Base-by-base conservation (phyloP, 2,113 vertebrate genomes). In the Otocyon megalotis region DNA sequence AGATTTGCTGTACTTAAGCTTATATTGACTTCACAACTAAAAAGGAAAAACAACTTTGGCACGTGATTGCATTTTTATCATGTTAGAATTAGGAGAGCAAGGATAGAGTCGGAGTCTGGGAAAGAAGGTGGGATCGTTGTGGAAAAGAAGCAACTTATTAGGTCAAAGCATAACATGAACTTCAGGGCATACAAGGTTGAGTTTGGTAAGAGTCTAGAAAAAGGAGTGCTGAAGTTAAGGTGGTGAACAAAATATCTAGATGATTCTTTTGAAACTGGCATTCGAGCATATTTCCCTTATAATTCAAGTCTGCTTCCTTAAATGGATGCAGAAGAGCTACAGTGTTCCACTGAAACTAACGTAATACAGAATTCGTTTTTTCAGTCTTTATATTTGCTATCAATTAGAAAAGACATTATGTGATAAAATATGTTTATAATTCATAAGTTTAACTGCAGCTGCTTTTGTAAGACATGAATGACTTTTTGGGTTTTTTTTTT, bases 1-100 rank as follows among this genome's bases (percentile, higher is more conserved):
- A 79, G 50, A 48, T 54, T 94, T 8, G 48, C 8, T 88, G 10
- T 94, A 37, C 84, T 84, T 93, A 94, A 92, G 35, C 13, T 95
- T 96, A n/a, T 32, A 72, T 77, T 93, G 24, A 32, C 43, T 60
- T 83, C n/a, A 48, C 20, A 90, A n/a, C 53, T 84, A 26, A 82
- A 94, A 85, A 43, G 32, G 37, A 5, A 14, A 24, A 85, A 35
- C 7, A 56, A 13, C 5, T 3, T 82, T 84, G n/a, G 9, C 48
- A 26, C 56, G 3, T 69, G 65, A 77, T 83, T 71, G 37, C 8
- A 37, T 97, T 96, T 95, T 97, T 35, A 32, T 63, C 22, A 16
- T 50, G 17, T 81, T 74, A 43, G 72, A 90, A 79, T 84, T 74
- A 62, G 35, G 13, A 79, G 16, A 80, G 3, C 15, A 69, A 60